Conservation (phyloP, 2,797 vertebrate species). For the Periparus ater region DNA sequence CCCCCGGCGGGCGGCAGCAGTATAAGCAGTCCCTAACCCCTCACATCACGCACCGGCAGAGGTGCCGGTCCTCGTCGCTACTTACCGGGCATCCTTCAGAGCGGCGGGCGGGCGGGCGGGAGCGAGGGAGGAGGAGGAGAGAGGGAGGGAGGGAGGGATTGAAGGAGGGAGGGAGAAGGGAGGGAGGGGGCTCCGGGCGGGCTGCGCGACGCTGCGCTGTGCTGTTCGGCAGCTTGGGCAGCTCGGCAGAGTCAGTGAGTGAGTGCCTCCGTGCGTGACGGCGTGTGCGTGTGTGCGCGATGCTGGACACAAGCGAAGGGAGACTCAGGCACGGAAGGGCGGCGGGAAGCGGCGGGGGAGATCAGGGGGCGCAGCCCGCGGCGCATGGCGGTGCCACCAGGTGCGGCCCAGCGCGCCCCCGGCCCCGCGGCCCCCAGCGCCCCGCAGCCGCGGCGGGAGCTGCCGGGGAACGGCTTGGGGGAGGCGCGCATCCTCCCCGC, state of each 20-base stretch:
- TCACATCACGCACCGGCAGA: conserved; percentile 1
- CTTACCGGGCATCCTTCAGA: conserved; percentile 30
- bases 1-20: not conserved
- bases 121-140: not conserved
- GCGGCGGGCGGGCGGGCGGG: not conserved
- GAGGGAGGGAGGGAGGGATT: not conserved
- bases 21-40: not conserved
- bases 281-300: not conserved
- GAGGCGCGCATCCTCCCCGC: conserved; percentile 46
- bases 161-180: not conserved
- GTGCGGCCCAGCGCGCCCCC: conserved; percentile 69
- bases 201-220: not conserved
- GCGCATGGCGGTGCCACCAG: conserved; percentile 61
- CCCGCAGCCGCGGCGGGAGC: conserved; percentile 24
- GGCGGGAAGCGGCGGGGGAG: not conserved
- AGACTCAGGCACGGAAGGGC: not conserved
- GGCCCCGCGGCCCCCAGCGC: not conserved
- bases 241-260: not conserved
- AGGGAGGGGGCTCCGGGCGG: not conserved
- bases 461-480: conserved; percentile 7
- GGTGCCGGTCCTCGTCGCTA: not conserved
- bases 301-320: not conserved
- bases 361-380: conserved; percentile 37
- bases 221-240: not conserved
- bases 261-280: not conserved